Base-by-base conservation (phyloP, 2,888 invertebrate genomes). In the Troides helena region DNA sequence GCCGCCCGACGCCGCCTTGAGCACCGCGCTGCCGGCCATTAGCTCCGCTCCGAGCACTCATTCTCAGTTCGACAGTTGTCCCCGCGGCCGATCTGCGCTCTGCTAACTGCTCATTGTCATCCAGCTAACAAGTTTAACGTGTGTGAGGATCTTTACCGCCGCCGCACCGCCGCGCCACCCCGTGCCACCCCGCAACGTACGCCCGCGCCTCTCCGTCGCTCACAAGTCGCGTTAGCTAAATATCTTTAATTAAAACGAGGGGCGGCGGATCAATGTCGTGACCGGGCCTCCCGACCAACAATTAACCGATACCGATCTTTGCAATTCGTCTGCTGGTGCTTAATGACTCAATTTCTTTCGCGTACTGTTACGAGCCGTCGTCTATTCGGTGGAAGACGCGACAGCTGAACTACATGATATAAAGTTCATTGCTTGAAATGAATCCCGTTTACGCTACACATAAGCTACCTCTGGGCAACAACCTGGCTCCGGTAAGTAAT, bases 181-280 rank as follows among this genome's bases (percentile, higher is more conserved):
- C 72, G 72, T 75, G 72, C 63, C 14, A 4, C 46, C 4, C 46
- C 12, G 30, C 30, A 30, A 30, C 30, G 30, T 30, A 30, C 30
- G 30, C 30, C 74, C 74, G 74, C 76, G 50, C 50, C 18, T 17
- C 50, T 50, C 18, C 56, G 7, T 14, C 56, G 56, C 14, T 46
- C 46, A 46, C 14, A 77, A 79, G 78, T 79, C 78, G 79, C 80
- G 83, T 82, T 84, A 82, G 81, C 82, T 80, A 83, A 85, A 85
- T 85, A 83, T 77, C 78, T 86, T 82, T 89, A 89, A 90, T 89
- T 87, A 82, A 84, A 86, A 83, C 85, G 85, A 61, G 43, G n/a
- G 61, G 7, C 85, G 84, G 83, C 72, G 76, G 78, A 81, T 78
- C 74, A 76, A 79, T 85, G 80, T 88, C 87, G 89, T 89, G 88